phyloP scores from a whole-genome alignment of 1,140 invertebrate species.

The Drosophila oshimai region DNA sequence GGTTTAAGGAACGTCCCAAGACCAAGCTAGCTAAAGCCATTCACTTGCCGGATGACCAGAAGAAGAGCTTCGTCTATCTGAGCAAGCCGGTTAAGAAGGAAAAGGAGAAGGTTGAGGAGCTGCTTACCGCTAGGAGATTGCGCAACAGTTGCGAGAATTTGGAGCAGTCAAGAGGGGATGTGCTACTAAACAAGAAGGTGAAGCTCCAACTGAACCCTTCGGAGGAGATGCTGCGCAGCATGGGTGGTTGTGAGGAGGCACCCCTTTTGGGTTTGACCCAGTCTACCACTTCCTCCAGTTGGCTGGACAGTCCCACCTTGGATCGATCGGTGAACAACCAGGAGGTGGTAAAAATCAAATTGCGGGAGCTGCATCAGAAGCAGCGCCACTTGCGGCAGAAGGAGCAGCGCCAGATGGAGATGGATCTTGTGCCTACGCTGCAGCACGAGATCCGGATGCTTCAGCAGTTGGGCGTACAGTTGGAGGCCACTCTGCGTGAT shows the following conservation, averaged over 20 bases:
- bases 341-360: conserved; percentile 12
- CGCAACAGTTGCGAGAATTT: conserved; percentile 24
- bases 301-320: conserved; percentile 1
- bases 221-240: background rate
- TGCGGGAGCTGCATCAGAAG: conserved; percentile 34
- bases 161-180: background rate
- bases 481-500: conserved; percentile 53
- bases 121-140: conserved; percentile 33
- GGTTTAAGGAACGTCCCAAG: conserved; percentile 11
- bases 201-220: background rate
- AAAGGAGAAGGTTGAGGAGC: conserved; percentile 42
- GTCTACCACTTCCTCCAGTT: background rate
- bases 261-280: background rate
- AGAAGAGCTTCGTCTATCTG: conserved; percentile 61
- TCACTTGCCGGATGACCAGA: conserved; percentile 36
- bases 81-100: conserved; percentile 59
- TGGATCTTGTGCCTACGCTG: conserved; percentile 44
- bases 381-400: conserved; percentile 8
- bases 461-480: conserved; percentile 57
- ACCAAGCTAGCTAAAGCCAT: conserved; percentile 29
- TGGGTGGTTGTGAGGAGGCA: background rate
- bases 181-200: background rate
- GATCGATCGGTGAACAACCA: conserved; percentile 1
- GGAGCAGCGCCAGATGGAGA: background rate
- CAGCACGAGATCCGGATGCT: conserved; percentile 63